Evolutionary conservation across 2,113 vertebrate genomes (phyloP), one percentile per base, ranked within the genome.

Genomic region (Anoplopoma fimbria): DNA sequence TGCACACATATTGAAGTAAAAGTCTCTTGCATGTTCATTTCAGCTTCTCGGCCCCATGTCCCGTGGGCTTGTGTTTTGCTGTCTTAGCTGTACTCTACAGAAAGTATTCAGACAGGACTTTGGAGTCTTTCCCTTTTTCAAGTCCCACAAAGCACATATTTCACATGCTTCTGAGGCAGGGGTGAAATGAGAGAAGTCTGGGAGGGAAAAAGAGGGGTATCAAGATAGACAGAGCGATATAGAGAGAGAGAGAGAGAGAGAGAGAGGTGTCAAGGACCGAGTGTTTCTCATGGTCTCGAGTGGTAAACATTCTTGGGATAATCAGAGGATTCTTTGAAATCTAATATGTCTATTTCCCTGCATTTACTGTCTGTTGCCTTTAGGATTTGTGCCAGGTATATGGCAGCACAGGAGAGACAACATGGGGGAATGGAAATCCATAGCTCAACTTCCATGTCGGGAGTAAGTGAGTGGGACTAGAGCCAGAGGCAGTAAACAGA

Each of bases 111-210:
- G 58, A 79, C 38, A 64, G 83, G 40, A 58, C 80, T 77, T 75
- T 87, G 77, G 77, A 89, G 51, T 80, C 72, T 80, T 80, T 84
- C 83, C 72, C 21, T 65, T 67, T n/a, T 70, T 75, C 36, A 76
- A 86, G 87, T 87, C 87, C 82, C 79, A 87, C 84, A 89, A 77
- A 86, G 74, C 77, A 87, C 87, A 91, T 91, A 88, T 90, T 89
- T 90, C 51, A 88, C 79, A 94, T 89, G 83, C 79, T 89, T 90
- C 68, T 77, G 75, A 71, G 33, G 61, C 57, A 62, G 62, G 79
- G 77, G 55, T 77, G 75, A 90, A 87, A 92, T 81, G 79, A 87
- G 63, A 84, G 86, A 82, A 78, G 70, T 83, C 84, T 86, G 73
- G 33, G 31, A 45, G 71, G 49, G 62, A 38, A 69, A 65, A 25